A percentile compares a stretch with the other conserved stretches of the same genome.
phyloP scores from a whole-genome alignment of 2,113 vertebrate genomes.

The Arenaria interpres region DNA sequence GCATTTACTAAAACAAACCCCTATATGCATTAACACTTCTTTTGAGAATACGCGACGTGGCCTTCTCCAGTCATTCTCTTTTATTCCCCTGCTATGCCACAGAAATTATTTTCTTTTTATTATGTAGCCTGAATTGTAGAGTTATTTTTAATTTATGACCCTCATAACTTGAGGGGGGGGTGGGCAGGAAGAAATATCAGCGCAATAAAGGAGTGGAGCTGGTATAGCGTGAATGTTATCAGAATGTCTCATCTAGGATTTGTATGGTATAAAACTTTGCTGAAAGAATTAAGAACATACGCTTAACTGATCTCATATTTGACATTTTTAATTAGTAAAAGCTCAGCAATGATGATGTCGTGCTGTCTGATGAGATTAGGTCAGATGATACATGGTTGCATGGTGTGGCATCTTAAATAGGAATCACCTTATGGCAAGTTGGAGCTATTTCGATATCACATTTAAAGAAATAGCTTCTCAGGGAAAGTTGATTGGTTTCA shows the following conservation, averaged over 20 bases:
- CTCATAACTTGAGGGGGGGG: neutral
- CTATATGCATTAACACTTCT: neutral
- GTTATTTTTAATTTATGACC: conserved; percentile 47
- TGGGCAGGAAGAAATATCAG: conserved; percentile 13
- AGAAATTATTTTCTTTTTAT: neutral
- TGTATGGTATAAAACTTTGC: conserved; percentile 21
- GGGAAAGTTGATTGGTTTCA: conserved; percentile 62
- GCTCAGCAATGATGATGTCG: neutral
- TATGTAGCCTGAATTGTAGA: neutral
- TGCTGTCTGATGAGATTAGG: conserved; percentile 60
- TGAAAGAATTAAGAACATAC: conserved; percentile 38
- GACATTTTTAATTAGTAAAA: conserved; percentile 44
- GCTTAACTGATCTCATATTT: conserved; percentile 22
- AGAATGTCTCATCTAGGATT: conserved; percentile 53
- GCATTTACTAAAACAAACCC: neutral
- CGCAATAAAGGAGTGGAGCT: conserved; percentile 10
- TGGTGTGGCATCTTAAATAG: conserved; percentile 28
- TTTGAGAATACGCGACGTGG: neutral
- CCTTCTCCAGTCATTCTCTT: neutral
- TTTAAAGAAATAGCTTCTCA: conserved; percentile 58
- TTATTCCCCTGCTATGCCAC: neutral
- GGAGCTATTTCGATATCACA: neutral
- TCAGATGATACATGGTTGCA: conserved; percentile 30
- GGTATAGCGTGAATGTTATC: neutral
- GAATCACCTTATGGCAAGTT: conserved; percentile 36